Percentiles rank a stretch among this genome's conserved stretches.
Conservation (phyloP, 2,888 invertebrate genomes). For the Drosophila austrosaltans region DNA sequence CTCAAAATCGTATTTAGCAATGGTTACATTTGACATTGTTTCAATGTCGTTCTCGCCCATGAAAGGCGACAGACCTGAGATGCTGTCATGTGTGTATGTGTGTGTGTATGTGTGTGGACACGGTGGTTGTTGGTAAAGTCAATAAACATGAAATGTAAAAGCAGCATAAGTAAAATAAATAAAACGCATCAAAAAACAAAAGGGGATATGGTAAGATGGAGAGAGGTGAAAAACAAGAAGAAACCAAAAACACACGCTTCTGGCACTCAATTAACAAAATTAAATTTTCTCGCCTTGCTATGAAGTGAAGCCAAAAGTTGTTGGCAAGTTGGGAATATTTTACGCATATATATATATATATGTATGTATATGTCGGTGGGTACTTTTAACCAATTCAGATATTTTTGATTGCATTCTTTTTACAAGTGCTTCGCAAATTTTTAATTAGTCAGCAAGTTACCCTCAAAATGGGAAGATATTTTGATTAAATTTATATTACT, state of each 20-base stretch:
- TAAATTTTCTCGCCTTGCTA: slow-evolving; percentile 59
- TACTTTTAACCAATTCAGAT: neutral
- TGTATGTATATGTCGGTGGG: neutral
- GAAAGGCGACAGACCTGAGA: slow-evolving; percentile 98
- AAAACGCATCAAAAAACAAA: slow-evolving; percentile 58
- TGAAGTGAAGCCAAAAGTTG: neutral
- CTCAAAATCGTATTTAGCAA: slow-evolving; percentile 98
- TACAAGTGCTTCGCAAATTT: slow-evolving; percentile 42
- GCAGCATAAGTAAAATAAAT: slow-evolving; percentile 67
- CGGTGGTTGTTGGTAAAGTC: slow-evolving; percentile 57
- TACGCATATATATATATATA: neutral
- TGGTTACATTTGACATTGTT: slow-evolving; percentile 99
- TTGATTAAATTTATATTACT: slow-evolving; percentile 46
- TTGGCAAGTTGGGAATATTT: neutral
- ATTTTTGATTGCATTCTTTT: slow-evolving; percentile 7
- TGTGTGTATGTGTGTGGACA: slow-evolving; percentile 11
- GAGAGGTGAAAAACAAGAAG: neutral
- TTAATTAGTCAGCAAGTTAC: slow-evolving; percentile 60
- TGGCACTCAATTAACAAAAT: slow-evolving; percentile 74
- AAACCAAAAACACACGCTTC: slow-evolving; percentile 35
- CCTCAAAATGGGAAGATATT: slow-evolving; percentile 11
- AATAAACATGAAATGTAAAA: slow-evolving; percentile 76
- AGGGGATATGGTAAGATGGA: slow-evolving; percentile 2
- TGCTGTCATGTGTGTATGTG: slow-evolving; percentile 83
- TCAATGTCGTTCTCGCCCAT: slow-evolving; percentile 99